Percentiles rank a stretch among this genome's conserved stretches.
These are phyloP conservation scores for Drosophila siamana DNA, from an alignment of 2,888 invertebrate genomes.

Conservation along the genomic window DNA sequence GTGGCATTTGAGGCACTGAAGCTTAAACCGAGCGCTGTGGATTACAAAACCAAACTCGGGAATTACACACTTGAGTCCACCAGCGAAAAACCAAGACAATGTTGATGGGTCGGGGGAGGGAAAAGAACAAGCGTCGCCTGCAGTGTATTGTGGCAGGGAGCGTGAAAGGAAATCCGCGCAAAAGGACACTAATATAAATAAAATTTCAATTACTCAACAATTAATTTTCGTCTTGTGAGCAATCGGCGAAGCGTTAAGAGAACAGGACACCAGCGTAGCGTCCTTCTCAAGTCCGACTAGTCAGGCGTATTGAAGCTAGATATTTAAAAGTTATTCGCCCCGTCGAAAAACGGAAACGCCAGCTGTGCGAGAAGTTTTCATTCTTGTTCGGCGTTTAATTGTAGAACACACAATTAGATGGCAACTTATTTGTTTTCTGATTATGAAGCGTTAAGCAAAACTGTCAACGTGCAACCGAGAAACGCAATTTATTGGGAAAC, in stretches of 20 bases:
- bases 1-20: constrained; percentile 53
- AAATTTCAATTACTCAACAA: constrained; percentile 86
- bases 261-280: constrained; percentile 43
- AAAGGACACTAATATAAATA: constrained; percentile 85
- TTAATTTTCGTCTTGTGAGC: constrained; percentile 85
- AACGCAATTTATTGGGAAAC: constrained; percentile 83
- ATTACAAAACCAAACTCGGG: constrained; percentile 52
- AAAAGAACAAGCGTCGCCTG: constrained; percentile 33
- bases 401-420: constrained; percentile 78
- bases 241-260: constrained; percentile 84
- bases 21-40: constrained; percentile 53
- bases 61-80: constrained; percentile 68
- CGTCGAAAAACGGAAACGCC: constrained; percentile 55
- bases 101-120: background rate
- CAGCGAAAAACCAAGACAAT: background rate
- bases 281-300: constrained; percentile 57
- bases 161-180: constrained; percentile 63
- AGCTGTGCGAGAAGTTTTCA: constrained; percentile 47
- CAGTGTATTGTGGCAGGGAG: constrained; percentile 38
- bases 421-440: constrained; percentile 84
- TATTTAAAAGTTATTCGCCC: constrained; percentile 64
- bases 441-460: constrained; percentile 85
- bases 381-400: constrained; percentile 63
- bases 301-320: constrained; percentile 61
- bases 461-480: constrained; percentile 82